phyloP scores from a whole-genome alignment of 2,797 vertebrate genomes.

The Otolemur crassicaudatus region DNA sequence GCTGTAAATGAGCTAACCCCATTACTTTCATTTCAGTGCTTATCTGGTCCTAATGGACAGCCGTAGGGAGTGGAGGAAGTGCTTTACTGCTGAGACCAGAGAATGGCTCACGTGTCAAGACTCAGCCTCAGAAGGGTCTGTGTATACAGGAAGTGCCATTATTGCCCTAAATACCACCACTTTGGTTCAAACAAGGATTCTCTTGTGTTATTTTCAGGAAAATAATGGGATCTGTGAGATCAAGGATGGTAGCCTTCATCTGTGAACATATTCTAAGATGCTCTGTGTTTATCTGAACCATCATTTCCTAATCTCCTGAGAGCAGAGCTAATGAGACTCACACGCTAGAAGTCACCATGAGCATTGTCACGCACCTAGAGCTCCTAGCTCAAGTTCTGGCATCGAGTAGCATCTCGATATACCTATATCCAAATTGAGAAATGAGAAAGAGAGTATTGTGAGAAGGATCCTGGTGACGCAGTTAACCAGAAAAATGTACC shows the following conservation, averaged over 20 bases:
- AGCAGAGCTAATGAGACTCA: not conserved
- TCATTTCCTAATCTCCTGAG: not conserved
- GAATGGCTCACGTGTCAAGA: fast-evolving
- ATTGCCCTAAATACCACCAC: not conserved
- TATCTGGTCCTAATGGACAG: slow-evolving; percentile 23
- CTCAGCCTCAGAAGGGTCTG: not conserved
- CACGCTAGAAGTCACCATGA: not conserved
- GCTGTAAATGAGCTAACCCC: slow-evolving; percentile 66
- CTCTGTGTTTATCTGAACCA: not conserved
- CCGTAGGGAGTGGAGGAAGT: not conserved
- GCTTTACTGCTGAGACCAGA: not conserved
- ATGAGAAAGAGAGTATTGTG: not conserved
- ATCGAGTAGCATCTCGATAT: not conserved
- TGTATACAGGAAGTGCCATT: not conserved
- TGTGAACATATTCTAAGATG: not conserved
- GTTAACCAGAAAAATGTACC: not conserved
- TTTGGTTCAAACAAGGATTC: not conserved
- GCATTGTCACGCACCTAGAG: not conserved
- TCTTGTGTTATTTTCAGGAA: not conserved
- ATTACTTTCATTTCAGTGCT: slow-evolving; percentile 56
- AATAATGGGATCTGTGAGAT: not conserved
- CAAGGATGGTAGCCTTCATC: not conserved
- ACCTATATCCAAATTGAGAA: not conserved
- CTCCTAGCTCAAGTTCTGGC: not conserved
- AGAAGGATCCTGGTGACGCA: not conserved